Conservation (phyloP, 2,888 invertebrate species). For the Stenodera caucasica region DNA sequence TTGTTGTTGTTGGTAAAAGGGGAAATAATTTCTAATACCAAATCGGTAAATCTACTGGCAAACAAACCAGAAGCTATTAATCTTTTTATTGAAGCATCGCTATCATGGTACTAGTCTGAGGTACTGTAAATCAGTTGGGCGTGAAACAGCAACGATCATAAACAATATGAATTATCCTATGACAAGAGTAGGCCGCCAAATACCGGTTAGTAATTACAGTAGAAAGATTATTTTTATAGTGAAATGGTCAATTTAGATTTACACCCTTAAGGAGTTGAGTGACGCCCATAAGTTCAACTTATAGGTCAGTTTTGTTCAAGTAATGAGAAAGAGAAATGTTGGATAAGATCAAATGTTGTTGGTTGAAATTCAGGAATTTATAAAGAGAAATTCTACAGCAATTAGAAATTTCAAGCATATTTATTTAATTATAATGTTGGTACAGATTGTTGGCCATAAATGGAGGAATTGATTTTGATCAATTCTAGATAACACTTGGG, state of each 20-base stretch:
- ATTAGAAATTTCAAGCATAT: slow-evolving; percentile 21
- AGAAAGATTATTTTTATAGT: slow-evolving; percentile 15
- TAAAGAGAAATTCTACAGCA: slow-evolving; percentile 6
- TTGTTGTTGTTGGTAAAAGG: not conserved
- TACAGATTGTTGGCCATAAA: slow-evolving; percentile 25
- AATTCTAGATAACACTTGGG: slow-evolving; percentile 20
- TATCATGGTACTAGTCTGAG: slow-evolving; percentile 26
- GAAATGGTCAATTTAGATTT: not conserved
- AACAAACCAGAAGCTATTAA: slow-evolving; percentile 30
- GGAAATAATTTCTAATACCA: slow-evolving; percentile 14
- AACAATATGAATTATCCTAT: slow-evolving; percentile 48
- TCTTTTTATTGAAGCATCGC: slow-evolving; percentile 26
- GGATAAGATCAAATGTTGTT: not conserved
- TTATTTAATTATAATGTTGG: slow-evolving; percentile 16
- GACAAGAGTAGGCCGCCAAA: slow-evolving; percentile 46
- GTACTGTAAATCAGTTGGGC: slow-evolving; percentile 28
- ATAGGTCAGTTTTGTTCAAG: not conserved
- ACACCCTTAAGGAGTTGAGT: not conserved
- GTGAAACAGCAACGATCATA: slow-evolving; percentile 38
- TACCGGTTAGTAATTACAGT: slow-evolving; percentile 38
- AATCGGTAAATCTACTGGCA: slow-evolving; percentile 20
- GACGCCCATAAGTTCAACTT: not conserved
- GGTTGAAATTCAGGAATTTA: not conserved
- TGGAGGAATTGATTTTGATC: slow-evolving; percentile 28
- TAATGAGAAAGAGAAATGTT: not conserved